Percentiles rank a stretch among this genome's conserved stretches.
phyloP scores from a whole-genome alignment of 2,113 vertebrate species.

The Erythrolamprus reginae region DNA sequence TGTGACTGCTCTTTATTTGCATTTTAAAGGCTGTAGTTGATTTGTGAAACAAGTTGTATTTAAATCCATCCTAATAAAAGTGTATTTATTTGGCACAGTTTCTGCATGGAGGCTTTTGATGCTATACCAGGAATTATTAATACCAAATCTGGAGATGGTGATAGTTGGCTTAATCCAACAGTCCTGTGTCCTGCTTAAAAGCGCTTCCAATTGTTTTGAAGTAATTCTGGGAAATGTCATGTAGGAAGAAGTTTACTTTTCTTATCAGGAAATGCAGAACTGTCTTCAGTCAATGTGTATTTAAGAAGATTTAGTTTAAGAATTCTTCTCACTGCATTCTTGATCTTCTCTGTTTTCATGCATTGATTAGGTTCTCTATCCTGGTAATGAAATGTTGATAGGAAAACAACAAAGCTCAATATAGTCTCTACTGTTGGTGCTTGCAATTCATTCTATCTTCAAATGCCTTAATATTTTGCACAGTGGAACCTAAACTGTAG shows the following conservation, averaged over 20 bases:
- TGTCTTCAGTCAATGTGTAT: background rate
- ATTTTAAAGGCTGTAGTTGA: constrained; percentile 40
- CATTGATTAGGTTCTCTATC: background rate
- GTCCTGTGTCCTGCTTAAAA: background rate
- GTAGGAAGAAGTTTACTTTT: background rate
- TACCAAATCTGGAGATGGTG: background rate
- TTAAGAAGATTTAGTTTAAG: background rate
- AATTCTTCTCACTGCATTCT: background rate
- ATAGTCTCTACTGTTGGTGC: background rate
- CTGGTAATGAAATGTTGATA: background rate
- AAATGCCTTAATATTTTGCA: background rate
- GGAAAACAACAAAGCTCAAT: background rate
- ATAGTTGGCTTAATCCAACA: background rate
- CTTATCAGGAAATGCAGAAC: background rate
- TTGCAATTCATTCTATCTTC: background rate
- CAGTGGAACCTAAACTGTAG: background rate
- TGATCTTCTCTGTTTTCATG: background rate
- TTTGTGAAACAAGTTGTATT: constrained; percentile 38
- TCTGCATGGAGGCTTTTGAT: constrained; percentile 31
- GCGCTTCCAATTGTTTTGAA: background rate
- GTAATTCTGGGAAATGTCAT: constrained; percentile 3
- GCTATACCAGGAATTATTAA: constrained; percentile 26
- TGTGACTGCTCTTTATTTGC: constrained; percentile 46
- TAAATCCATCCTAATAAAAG: constrained; percentile 50
- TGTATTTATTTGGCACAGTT: constrained; percentile 47